A percentile compares a stretch with the other conserved stretches of the same genome.
Evolutionary conservation across 2,888 invertebrate species (phyloP).

Genomic region (Sinentomon sp.): DNA sequence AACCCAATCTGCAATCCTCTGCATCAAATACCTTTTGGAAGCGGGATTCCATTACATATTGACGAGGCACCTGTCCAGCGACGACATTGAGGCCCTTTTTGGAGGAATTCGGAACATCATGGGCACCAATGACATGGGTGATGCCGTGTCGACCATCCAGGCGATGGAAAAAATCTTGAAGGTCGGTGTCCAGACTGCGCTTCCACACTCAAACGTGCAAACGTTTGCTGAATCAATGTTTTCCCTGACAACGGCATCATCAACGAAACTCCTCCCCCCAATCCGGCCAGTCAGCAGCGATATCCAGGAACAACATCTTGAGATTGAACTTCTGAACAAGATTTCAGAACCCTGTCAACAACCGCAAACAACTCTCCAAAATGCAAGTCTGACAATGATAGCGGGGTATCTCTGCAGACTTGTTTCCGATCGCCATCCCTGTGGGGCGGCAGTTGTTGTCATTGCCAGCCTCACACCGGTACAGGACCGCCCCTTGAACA

Average conservation of each 20-base stretch:
- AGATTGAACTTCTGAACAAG: too few relatives aligned
- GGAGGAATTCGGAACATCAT: constrained; percentile 2
- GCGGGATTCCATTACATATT: constrained; percentile 9
- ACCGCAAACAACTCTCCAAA: constrained; percentile 5
- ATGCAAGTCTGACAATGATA: constrained; percentile 8
- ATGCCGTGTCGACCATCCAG: constrained; percentile 3
- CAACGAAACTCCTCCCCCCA: too few relatives aligned
- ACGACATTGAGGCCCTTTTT: constrained; percentile 8
- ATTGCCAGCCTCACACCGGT: too few relatives aligned
- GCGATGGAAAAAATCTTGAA: constrained; percentile 9
- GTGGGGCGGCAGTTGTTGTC: too few relatives aligned
- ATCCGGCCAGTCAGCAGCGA: too few relatives aligned
- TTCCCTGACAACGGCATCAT: too few relatives aligned
- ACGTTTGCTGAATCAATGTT: too few relatives aligned
- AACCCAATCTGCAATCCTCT: constrained; percentile 4
- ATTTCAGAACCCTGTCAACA: too few relatives aligned
- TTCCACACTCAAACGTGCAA: background rate
- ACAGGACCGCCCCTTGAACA: too few relatives aligned
- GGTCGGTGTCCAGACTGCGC: constrained; percentile 1
- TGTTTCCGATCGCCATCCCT: constrained; percentile 2
- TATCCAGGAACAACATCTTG: too few relatives aligned
- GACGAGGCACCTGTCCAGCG: constrained; percentile 7
- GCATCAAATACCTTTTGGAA: constrained; percentile 5
- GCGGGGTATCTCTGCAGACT: constrained; percentile 6
- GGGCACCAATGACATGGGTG: constrained; percentile 7